Evolutionary conservation across 2,113 vertebrate species (phyloP).

Genomic region (Bostrychus sinensis): DNA sequence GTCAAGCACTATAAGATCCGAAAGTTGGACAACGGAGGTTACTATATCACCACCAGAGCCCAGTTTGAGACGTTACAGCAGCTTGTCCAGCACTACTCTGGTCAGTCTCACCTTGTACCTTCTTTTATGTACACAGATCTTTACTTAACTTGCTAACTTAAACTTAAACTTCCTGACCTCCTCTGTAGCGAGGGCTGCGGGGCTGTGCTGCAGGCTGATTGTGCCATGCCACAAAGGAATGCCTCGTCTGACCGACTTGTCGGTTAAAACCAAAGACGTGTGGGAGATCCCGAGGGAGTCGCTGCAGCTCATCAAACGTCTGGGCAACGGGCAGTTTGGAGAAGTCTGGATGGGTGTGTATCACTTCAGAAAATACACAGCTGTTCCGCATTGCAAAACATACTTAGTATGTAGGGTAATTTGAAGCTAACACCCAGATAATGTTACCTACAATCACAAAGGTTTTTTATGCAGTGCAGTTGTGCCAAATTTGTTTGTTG

Average conservation of each 20-base stretch:
- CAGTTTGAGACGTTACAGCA: conserved; percentile 99
- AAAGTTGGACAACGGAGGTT: conserved; percentile 97
- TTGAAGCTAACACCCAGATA: conserved; percentile 11
- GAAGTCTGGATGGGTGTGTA: conserved; percentile 99
- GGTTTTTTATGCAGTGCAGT: not conserved
- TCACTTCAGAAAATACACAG: conserved; percentile 18
- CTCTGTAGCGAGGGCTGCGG: conserved; percentile 92
- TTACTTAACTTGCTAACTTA: not conserved
- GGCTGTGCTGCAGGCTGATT: conserved; percentile 97
- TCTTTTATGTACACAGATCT: not conserved
- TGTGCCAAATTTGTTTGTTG: conserved; percentile 7
- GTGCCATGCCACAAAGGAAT: conserved; percentile 99
- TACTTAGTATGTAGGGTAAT: conserved; percentile 24
- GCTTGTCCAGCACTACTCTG: conserved; percentile 97
- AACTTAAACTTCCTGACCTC: conserved; percentile 9
- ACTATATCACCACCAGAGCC: conserved; percentile 98
- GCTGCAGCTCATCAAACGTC: conserved; percentile 99
- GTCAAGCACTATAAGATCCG: conserved; percentile 99
- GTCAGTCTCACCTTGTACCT: conserved; percentile 72
- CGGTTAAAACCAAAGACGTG: conserved; percentile 99
- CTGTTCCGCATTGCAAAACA: conserved; percentile 41
- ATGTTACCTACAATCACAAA: conserved; percentile 7
- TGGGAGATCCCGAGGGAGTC: conserved; percentile 99
- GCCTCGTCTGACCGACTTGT: conserved; percentile 98
- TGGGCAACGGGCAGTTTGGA: conserved; percentile 99